Percentiles rank a stretch among this genome's conserved stretches.
These are phyloP conservation scores for Chalcis sispes DNA, from an alignment of 2,888 invertebrate genomes.

Conservation along the genomic window DNA sequence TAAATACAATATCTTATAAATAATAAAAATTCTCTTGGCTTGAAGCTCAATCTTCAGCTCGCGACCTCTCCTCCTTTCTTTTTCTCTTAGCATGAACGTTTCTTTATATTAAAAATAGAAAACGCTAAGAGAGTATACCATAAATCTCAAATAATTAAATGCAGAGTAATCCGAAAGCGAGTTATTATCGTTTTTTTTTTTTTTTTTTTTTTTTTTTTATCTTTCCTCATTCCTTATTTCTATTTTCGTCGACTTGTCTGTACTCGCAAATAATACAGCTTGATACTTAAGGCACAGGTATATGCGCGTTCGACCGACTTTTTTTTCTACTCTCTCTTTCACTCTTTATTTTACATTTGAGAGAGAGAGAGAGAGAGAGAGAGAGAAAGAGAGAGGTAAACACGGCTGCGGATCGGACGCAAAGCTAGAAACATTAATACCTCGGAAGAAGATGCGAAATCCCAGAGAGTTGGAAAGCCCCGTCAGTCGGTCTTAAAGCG, in stretches of 20 bases:
- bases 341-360: not conserved
- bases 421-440: constrained; percentile 52
- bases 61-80: no score
- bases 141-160: constrained; percentile 37
- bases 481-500: constrained; percentile 51
- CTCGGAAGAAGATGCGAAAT: constrained; percentile 34
- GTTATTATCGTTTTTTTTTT: no score
- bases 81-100: no score
- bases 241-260: not conserved
- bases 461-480: constrained; percentile 34
- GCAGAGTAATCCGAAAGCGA: constrained; percentile 19
- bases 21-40: no score
- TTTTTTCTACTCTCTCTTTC: no score
- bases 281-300: constrained; percentile 35
- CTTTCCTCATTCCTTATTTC: no score
- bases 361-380: not conserved
- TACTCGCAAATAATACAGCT: constrained; percentile 28
- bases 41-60: no score
- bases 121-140: not conserved
- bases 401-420: constrained; percentile 22
- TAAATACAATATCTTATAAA: no score
- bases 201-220: no score
- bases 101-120: no score
- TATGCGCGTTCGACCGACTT: not conserved
- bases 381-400: not conserved